phyloP scores from a whole-genome alignment of 2,113 vertebrate species.

The Stomatorhinus ivindoensis region DNA sequence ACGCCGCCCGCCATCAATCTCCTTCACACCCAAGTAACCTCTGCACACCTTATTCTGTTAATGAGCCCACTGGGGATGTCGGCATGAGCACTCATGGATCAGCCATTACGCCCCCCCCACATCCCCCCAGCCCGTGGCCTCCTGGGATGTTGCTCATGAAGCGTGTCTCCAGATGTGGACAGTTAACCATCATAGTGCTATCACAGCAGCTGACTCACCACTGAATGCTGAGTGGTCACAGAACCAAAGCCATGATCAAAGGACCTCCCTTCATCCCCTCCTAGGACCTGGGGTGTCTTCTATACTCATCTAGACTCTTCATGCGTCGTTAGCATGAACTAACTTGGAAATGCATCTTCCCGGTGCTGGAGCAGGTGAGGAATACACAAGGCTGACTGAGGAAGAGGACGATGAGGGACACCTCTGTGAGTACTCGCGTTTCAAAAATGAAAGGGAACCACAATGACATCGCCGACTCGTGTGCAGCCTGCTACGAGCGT shows the following conservation, averaged over 20 bases:
- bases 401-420: neutral
- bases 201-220: neutral
- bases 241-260: neutral
- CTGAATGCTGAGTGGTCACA: neutral
- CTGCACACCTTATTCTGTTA: slow-evolving; percentile 27
- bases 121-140: neutral
- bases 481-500: neutral
- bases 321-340: neutral
- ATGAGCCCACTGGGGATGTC: slow-evolving; percentile 18
- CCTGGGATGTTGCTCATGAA: neutral
- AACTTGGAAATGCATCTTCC: neutral
- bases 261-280: neutral
- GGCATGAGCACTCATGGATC: slow-evolving; percentile 27
- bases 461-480: neutral
- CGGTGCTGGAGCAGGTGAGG: neutral
- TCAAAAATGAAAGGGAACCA: neutral
- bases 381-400: neutral
- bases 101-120: slow-evolving; percentile 15
- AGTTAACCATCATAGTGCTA: neutral
- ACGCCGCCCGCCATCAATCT: slow-evolving; percentile 20
- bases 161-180: neutral
- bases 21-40: slow-evolving; percentile 9
- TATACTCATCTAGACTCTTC: neutral
- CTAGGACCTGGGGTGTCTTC: neutral
- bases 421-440: neutral